Conservation (phyloP, 2,797 vertebrate genomes). For the Poecile montanus region DNA sequence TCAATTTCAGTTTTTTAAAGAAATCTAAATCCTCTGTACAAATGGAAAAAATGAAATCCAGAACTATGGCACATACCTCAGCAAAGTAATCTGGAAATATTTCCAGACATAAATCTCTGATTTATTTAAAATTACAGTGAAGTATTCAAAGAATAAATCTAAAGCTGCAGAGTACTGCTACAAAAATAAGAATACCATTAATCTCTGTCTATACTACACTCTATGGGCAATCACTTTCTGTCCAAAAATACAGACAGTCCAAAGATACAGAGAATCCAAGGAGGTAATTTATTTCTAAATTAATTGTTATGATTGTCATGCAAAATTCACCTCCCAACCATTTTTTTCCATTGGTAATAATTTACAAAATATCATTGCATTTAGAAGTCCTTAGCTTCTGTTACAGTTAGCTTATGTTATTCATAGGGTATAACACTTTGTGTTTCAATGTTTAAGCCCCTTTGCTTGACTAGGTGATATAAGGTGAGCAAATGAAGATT, state of each 20-base stretch:
- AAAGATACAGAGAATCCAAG: neutral
- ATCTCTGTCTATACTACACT: neutral
- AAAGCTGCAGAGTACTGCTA: neutral
- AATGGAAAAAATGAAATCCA: neutral
- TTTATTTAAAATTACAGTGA: neutral
- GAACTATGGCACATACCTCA: neutral
- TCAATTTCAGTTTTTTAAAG: neutral
- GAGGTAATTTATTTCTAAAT: neutral
- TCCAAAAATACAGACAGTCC: neutral
- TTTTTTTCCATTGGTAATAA: neutral
- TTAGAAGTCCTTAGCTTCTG: neutral
- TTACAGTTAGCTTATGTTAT: neutral
- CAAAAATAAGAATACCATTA: neutral
- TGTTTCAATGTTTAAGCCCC: neutral
- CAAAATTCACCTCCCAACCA: neutral
- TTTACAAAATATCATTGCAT: neutral
- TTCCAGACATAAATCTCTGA: neutral
- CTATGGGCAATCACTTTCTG: neutral
- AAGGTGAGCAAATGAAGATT: fast-evolving
- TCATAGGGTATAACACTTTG: neutral
- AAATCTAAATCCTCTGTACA: neutral
- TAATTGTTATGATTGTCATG: neutral
- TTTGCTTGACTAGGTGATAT: neutral
- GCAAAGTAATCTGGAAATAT: neutral
- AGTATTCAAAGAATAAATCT: neutral